phyloP scores from a whole-genome alignment of 2,113 vertebrate species.

The Gnathochromis pfefferi region DNA sequence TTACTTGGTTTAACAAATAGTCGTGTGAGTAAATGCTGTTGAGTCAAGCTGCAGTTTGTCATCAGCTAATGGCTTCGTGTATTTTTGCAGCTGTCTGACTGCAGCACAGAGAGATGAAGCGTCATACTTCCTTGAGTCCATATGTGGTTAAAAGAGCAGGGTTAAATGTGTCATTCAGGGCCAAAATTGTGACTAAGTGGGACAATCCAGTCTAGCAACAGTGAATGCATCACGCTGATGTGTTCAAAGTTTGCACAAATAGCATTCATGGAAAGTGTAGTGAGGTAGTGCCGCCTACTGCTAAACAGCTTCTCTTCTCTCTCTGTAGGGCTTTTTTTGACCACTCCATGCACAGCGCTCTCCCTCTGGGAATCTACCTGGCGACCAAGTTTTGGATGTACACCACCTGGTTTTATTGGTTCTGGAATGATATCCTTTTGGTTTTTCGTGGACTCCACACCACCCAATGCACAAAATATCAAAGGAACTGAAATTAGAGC shows the following conservation, averaged over 20 bases:
- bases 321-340: conserved; percentile 90
- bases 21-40: background rate
- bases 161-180: background rate
- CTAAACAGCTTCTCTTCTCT: background rate
- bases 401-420: conserved; percentile 98
- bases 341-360: conserved; percentile 98
- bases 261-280: background rate
- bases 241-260: background rate
- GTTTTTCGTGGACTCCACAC: background rate
- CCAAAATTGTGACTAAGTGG: background rate
- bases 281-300: background rate
- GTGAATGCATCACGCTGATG: background rate
- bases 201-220: background rate
- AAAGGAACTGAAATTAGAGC: background rate
- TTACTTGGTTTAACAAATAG: background rate
- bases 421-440: conserved; percentile 99
- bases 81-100: background rate
- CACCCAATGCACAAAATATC: background rate
- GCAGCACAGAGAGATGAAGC: background rate
- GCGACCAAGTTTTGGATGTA: conserved; percentile 99
- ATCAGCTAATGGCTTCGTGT: background rate
- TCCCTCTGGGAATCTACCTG: conserved; percentile 97
- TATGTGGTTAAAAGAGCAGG: background rate
- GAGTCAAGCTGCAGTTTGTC: background rate
- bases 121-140: background rate